These are phyloP conservation scores for Phocoena phocoena DNA, from an alignment of 2,113 vertebrate genomes.

Conservation along the genomic window DNA sequence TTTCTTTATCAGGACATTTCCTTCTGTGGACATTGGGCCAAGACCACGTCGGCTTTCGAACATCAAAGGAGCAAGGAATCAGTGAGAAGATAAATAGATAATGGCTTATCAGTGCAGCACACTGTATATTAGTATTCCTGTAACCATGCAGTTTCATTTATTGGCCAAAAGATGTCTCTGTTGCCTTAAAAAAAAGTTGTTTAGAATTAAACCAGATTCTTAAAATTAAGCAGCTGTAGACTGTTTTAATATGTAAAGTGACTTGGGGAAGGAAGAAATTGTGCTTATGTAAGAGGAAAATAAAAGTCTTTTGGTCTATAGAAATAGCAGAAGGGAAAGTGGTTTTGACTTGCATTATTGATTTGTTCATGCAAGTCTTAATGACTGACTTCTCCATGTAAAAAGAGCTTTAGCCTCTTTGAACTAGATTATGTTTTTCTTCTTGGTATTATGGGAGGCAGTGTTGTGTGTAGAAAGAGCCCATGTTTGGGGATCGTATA, in stretches of 20 bases:
- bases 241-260: conserved; percentile 27
- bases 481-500: neutral
- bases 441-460: neutral
- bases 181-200: conserved; percentile 33
- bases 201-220: neutral
- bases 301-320: neutral
- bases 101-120: neutral
- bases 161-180: conserved; percentile 83
- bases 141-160: conserved; percentile 10
- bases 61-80: neutral
- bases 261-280: conserved; percentile 36
- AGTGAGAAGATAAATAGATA: neutral
- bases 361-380: neutral
- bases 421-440: neutral
- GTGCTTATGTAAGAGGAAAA: neutral
- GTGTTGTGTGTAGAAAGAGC: neutral
- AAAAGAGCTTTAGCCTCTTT: neutral
- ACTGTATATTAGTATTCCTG: neutral
- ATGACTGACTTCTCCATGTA: neutral
- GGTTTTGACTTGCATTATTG: neutral
- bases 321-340: neutral
- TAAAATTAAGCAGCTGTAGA: neutral
- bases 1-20: neutral
- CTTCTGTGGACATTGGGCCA: neutral
- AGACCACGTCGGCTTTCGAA: neutral